These are phyloP conservation scores for Chrysotoxum bicinctum DNA, from an alignment of 2,888 invertebrate species.

Conservation along the genomic window DNA sequence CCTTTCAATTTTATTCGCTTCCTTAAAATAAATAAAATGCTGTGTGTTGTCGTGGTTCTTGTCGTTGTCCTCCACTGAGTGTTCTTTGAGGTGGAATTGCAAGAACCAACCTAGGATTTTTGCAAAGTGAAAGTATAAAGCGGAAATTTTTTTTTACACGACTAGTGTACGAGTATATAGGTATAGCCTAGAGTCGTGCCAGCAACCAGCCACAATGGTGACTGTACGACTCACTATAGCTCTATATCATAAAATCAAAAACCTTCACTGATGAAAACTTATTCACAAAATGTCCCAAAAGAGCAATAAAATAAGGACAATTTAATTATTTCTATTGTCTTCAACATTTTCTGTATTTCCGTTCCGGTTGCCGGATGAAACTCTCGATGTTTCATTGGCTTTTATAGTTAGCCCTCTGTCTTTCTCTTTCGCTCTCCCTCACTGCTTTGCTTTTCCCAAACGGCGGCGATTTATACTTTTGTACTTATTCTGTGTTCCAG, in stretches of 20 bases:
- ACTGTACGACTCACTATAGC: not conserved
- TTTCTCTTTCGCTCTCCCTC: not conserved
- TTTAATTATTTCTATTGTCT: constrained; percentile 66
- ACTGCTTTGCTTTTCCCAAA: constrained; percentile 17
- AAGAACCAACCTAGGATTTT: constrained; percentile 14
- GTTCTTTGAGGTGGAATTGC: constrained; percentile 27
- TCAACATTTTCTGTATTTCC: constrained; percentile 34
- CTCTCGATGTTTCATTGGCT: constrained; percentile 23
- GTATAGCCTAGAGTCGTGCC: not conserved
- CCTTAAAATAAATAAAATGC: constrained; percentile 43
- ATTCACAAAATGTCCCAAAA: constrained; percentile 54
- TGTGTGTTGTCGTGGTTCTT: not conserved
- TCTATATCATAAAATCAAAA: constrained; percentile 1
- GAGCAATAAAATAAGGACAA: constrained; percentile 64
- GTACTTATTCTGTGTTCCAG: not conserved
- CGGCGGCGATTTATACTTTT: not conserved
- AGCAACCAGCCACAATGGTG: not conserved
- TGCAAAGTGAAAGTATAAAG: constrained; percentile 59
- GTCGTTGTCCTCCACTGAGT: not conserved
- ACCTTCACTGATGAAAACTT: constrained; percentile 22
- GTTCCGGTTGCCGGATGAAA: not conserved
- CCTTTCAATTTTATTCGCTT: constrained; percentile 5
- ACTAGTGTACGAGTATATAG: not conserved
- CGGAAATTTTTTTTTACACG: too few species aligned
- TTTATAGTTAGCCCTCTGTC: constrained; percentile 16